Base-by-base conservation (phyloP, 92 coral and sea anemone genomes). In the Umimayanthus kanabou region DNA sequence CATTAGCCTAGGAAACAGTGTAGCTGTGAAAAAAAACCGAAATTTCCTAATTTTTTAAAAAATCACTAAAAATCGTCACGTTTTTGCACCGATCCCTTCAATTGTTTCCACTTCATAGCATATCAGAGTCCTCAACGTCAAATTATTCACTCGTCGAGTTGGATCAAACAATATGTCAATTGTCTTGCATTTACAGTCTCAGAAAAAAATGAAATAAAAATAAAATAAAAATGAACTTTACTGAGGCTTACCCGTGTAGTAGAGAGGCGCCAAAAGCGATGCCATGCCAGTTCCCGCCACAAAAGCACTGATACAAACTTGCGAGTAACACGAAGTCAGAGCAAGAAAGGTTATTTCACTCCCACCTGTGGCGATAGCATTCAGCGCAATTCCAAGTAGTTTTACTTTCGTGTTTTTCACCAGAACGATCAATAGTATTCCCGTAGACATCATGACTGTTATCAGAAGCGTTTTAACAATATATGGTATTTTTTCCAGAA, bases 281-380 rank as follows among this genome's bases (percentile, higher is more conserved):
- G 98, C 96, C 85, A 93, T 87, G 0, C 98, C 98, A 4, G 98
- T 95, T 4, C 98, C 98, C 15, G 98, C 98, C 7, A 95, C 93
- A 70, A 88, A 95, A 1, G 98, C 82, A 26, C 98, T 95, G 77
- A 95, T 95, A 30, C 96, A 93, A 37, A 95, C 88, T 76, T 95
- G 98, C 3, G 98, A 95, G 61, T 95, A 95, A 58, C 92, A 95
- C 37, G 98, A 92, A 0, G 98, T 93, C 6, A 95, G 89, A 7
- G 93, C 93, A 5, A 95, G 90, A 10, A 95, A 89, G 0, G 87
- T 88, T 3, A 95, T 85, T 84, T 95, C 98, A 39, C 92, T 89
- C 23, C 91, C 87, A 0, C 98, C 98, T 0, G 98, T 88, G 9
- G 94, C 98, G 81, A 93, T 77, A 10, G 98, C 98, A 58, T 93